These are phyloP conservation scores for Neosilurus mollespiculum DNA, from an alignment of 2,797 vertebrate species.

Conservation along the genomic window DNA sequence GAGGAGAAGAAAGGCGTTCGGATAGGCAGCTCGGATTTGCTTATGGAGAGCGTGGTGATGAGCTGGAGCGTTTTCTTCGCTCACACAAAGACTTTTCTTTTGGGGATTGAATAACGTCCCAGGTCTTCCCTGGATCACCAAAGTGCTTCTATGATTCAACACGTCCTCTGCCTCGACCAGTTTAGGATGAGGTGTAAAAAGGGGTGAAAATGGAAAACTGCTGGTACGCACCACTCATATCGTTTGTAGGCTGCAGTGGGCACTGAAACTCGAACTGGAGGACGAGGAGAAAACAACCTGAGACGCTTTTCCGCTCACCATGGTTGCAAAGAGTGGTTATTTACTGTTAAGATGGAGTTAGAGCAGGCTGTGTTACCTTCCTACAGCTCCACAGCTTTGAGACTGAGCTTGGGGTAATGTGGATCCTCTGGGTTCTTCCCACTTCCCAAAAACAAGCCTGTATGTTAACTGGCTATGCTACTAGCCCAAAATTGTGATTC, in stretches of 20 bases:
- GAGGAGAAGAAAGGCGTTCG: constrained; percentile 13
- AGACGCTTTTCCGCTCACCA: not conserved
- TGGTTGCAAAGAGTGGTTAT: not conserved
- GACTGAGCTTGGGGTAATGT: not conserved
- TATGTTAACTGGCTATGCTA: not conserved
- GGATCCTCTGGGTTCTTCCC: no score
- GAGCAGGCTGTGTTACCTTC: no score
- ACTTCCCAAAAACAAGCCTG: not conserved
- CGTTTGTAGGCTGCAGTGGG: not conserved
- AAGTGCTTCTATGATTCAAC: not conserved
- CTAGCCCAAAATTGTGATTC: not conserved
- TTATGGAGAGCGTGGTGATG: constrained; percentile 13
- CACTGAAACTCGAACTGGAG: not conserved
- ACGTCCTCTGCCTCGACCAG: not conserved
- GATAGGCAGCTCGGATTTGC: not conserved
- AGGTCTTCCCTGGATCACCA: not conserved
- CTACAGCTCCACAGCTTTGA: not conserved
- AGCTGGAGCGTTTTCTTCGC: not conserved
- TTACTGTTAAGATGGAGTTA: not conserved
- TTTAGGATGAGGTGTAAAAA: not conserved
- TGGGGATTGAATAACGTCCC: not conserved
- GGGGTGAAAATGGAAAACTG: not conserved
- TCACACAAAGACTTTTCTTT: not conserved
- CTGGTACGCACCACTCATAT: not conserved
- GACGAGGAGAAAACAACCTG: not conserved